Conservation (phyloP, 2,888 invertebrate genomes). For the Bimastos eiseni region DNA sequence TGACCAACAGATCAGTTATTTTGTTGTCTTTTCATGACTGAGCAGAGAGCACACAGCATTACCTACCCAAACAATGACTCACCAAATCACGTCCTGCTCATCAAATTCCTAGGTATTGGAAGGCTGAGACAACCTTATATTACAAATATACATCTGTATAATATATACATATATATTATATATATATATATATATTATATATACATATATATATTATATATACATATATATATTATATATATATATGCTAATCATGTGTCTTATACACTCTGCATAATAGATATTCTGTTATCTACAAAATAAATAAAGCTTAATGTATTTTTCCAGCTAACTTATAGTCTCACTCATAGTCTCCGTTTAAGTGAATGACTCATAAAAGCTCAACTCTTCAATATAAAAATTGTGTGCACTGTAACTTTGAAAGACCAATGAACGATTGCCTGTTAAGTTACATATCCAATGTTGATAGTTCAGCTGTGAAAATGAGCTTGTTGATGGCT, state of each 20-base stretch:
- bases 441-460: background rate
- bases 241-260: too few species aligned
- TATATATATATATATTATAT: too few species aligned
- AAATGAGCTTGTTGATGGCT: too few species aligned
- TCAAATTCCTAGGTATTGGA: too few species aligned
- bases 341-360: too few species aligned
- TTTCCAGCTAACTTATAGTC: background rate
- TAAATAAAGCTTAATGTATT: background rate
- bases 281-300: too few species aligned
- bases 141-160: too few species aligned
- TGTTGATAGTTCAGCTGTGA: background rate
- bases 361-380: background rate
- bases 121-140: too few species aligned
- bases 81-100: background rate
- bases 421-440: background rate
- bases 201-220: too few species aligned
- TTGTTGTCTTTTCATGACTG: background rate
- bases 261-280: too few species aligned
- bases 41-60: background rate
- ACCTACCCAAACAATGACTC: constrained; percentile 6
- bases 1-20: background rate
- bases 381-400: background rate
- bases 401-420: background rate
- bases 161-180: too few species aligned
- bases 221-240: too few species aligned